Conservation (phyloP, 92 coral and sea anemone species). For the Diadumene lineata region DNA sequence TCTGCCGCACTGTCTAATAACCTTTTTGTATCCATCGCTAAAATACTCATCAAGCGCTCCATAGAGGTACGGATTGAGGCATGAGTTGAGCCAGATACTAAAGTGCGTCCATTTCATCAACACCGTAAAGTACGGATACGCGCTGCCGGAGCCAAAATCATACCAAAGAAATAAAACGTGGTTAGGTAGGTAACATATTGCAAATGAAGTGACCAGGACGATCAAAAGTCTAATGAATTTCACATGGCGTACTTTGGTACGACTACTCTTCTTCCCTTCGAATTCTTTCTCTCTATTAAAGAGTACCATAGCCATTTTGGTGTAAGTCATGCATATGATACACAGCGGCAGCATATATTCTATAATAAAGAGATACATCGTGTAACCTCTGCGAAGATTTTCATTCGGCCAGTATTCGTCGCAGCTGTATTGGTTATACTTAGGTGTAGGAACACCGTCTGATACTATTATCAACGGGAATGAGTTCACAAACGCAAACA, state of each 20-base stretch:
- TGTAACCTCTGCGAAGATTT: conserved; percentile 60
- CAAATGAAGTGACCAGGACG: conserved; percentile 85
- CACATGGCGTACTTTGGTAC: conserved; percentile 69
- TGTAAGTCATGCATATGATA: conserved; percentile 74
- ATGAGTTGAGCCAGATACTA: conserved; percentile 89
- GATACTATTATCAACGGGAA: conserved; percentile 61
- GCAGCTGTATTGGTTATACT: conserved; percentile 77
- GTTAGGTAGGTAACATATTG: conserved; percentile 89
- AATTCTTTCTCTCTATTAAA: conserved; percentile 65
- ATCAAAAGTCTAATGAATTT: conserved; percentile 83
- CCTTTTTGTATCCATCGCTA: conserved; percentile 71
- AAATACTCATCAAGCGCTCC: conserved; percentile 92
- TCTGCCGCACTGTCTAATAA: conserved; percentile 76
- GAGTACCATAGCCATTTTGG: conserved; percentile 77
- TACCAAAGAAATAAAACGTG: conserved; percentile 95
- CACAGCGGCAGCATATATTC: conserved; percentile 72
- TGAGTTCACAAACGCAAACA: conserved; percentile 71
- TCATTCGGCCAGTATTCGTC: conserved; percentile 72
- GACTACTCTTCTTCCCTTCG: conserved; percentile 62
- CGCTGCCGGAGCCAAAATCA: conserved; percentile 80
- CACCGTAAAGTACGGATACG: conserved; percentile 78
- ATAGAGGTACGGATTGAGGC: conserved; percentile 91
- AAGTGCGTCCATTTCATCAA: conserved; percentile 93
- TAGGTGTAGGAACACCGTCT: conserved; percentile 56
- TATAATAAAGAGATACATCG: conserved; percentile 70